Base-by-base conservation (phyloP, 2,888 invertebrate species). In the Xylophagus ater region DNA sequence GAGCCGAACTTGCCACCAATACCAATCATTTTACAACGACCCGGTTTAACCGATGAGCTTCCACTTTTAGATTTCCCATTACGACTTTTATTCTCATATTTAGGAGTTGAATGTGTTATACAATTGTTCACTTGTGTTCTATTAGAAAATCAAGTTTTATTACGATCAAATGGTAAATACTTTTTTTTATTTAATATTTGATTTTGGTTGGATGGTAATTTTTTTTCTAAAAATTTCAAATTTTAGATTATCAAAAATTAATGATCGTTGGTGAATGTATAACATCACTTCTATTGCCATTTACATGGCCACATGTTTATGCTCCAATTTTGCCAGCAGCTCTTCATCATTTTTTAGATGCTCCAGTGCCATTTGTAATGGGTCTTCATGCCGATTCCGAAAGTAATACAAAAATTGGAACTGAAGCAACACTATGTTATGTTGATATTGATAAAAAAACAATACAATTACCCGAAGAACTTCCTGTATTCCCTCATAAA, bases 281-380 rank as follows among this genome's bases (percentile, higher is more conserved):
- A 51, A 85, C 84, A 3, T 74, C 87, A 0, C 69, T 98, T 17
- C 68, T 96, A 25, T 85, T 96, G 56, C 98, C 98, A 2, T 98
- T 97, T 61, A 73, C 80, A 18, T 98, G 98, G 98, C 93, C 94
- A 37, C 96, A 98, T 64, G 96, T 98, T 3, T 98, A 98, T 66
- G 98, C 97, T 43, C 98, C 98, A 19, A 94, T 98, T 56, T 70
- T 98, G 53, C 98, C 98, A 2, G 87, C 93, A 34, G 84, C 89
- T 13, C 69, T 94, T 45, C 84, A 89, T 62, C 93, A 96, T 60
- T 98, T 98, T 66, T 73, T 98, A 32, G 98, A 99, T 67, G 98
- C 98, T 4, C 98, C 98, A 0, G 96, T 98, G 37, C 98, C 98
- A 23, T 99, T 93, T 66, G 83, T 99, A 44, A 98, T 98, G 97